Conservation (phyloP, 2,888 invertebrate species). For the Drosophila mettleri region DNA sequence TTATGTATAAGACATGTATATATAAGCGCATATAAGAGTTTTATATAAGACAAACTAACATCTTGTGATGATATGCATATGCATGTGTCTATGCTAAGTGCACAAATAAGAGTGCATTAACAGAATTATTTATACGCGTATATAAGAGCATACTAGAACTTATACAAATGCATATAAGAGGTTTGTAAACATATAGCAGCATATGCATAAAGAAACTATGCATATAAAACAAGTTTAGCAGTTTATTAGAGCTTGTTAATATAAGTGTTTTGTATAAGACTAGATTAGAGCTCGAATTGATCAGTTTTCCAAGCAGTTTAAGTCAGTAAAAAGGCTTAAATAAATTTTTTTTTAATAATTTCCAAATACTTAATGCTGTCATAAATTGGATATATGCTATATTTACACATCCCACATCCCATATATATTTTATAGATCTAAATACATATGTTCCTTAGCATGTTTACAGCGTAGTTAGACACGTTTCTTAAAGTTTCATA, state of each 20-base stretch:
- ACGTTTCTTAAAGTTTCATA: neutral
- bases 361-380: neutral
- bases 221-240: neutral
- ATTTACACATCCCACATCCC: neutral
- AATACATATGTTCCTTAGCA: neutral
- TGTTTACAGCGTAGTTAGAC: neutral
- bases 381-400: neutral
- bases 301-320: neutral
- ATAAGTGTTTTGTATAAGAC: neutral
- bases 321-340: neutral
- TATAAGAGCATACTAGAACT: neutral
- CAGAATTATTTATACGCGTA: too few relatives aligned
- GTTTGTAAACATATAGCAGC: neutral
- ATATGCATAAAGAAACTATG: neutral
- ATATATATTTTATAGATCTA: neutral
- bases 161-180: neutral
- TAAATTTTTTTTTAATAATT: too few relatives aligned
- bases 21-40: neutral
- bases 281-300: neutral
- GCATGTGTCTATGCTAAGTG: neutral
- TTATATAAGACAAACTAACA: neutral
- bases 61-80: neutral
- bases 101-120: neutral
- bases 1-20: too few relatives aligned
- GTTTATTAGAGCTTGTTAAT: neutral